Evolutionary conservation across 2,113 vertebrate species (phyloP), one percentile per base, ranked within the genome.

Genomic region (Melierax canorus): DNA sequence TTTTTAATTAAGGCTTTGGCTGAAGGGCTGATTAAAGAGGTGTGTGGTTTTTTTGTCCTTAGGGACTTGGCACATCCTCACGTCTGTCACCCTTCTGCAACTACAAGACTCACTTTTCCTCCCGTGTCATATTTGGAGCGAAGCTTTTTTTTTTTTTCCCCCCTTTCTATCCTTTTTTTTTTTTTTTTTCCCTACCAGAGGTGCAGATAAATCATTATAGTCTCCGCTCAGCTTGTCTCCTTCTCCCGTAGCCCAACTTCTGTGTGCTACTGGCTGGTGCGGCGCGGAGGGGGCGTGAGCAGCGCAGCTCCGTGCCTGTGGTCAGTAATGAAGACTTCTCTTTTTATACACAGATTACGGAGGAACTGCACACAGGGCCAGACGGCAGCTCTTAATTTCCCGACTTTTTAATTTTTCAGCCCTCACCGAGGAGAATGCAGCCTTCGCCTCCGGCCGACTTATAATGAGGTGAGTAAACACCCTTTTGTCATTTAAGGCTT

Each of bases 241-340:
- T 76, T 88, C 96, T 97, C 92, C 96, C 66, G 75, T 81, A 66
- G 56, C 95, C 96, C 95, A 87, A 90, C 97, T 98, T 96, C 95
- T 97, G 98, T 95, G 98, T 97, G 99, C 99, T 99, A 99, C 99
- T 99, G 99, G 98, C 98, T 99, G 98, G 91, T 97, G 96, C 97
- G 92, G 97, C 94, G 80, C 96, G 95, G 98, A 98, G 98, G 98
- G 98, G 99, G 98, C 97, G 98, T 96, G 98, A 97, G 98, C 98
- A 95, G 85, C 98, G 94, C 97, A 98, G 94, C 98, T 94, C 98
- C 98, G 98, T 98, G 98, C 98, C 97, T 98, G 97, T 94, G 98
- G 98, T 98, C 99, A 98, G 98, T 98, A 98, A 99, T 99, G 99
- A 99, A 99, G 98, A 98, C 98, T 99, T 99, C 98, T 99, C 98